phyloP scores from a whole-genome alignment of 2,888 invertebrate species.

The Heliconius hortense region DNA sequence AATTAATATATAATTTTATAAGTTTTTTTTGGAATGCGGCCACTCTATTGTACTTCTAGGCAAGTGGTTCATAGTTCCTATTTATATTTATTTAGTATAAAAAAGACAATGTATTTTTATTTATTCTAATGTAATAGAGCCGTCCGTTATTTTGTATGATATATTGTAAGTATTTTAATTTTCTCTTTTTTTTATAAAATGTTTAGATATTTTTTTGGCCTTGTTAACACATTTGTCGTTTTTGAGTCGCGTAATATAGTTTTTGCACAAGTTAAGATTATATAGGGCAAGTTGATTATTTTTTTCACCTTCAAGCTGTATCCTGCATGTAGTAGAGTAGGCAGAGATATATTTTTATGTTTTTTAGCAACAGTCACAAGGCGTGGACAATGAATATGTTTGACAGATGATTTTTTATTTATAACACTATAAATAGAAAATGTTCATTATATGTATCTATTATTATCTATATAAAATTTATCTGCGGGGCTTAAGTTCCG shows the following conservation, averaged over 20 bases:
- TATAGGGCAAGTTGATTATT: too few relatives aligned
- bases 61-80: constrained; percentile 77
- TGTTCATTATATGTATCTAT: too few relatives aligned
- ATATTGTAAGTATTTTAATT: constrained; percentile 33
- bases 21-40: constrained; percentile 50
- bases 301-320: too few relatives aligned
- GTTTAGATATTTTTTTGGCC: constrained; percentile 8
- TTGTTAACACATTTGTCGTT: constrained; percentile 9
- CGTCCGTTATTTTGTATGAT: constrained; percentile 39
- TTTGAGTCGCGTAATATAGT: not conserved
- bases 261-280: too few relatives aligned
- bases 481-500: not conserved
- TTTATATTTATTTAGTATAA: constrained; percentile 47
- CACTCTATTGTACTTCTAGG: constrained; percentile 46
- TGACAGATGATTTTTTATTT: too few relatives aligned
- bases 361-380: too few relatives aligned
- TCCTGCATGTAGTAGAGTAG: too few relatives aligned
- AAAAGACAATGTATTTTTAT: constrained; percentile 36
- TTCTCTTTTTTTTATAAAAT: constrained; percentile 12
- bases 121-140: constrained; percentile 29
- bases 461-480: too few relatives aligned
- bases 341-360: too few relatives aligned
- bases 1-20: not conserved
- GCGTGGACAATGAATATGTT: too few relatives aligned
- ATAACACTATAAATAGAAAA: too few relatives aligned